Evolutionary conservation across 2,888 invertebrate species (phyloP), one percentile per base, ranked within the genome.

Genomic region (Lepidochitona cinerea): DNA sequence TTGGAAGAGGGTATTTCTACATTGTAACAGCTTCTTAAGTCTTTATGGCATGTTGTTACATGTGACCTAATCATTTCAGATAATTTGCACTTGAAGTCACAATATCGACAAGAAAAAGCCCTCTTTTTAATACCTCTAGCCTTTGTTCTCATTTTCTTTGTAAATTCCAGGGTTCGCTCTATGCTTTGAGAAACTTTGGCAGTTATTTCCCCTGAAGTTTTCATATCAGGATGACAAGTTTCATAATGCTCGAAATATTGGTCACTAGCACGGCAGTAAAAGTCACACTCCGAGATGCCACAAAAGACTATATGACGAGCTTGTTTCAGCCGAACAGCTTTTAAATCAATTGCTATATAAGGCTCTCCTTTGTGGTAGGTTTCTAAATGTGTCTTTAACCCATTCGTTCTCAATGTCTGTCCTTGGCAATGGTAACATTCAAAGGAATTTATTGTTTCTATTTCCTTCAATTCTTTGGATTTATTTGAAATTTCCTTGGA

Each of bases 341-440:
- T 35, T 14, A 66, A 37, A 37, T 66, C 66, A 14, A 66, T 37
- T n/a, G 66, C 66, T 23, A 66, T 9, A 18, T 36, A 66, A 3
- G n/a, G 4, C 23, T 36, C 4, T 2, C 66, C 66, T n/a, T 18
- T 18, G 37, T 66, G 66, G 12, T 66, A 35, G 18, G 14, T 18
- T 12, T 18, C 12, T 7, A 66, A 37, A 35, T 66, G 66, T 12
- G n/a, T 66, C 23, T 18, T 14, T 29, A 66, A 9, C n/a, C n/a
- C 37, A 9, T 33, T n/a, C 35, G 37, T 12, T 23, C 37, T 37
- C 1, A 66, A 26, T 18, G 66, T 35, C 37, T 66, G 66, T 18
- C 66, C 66, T 18, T 66, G 66, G 9, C 66, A 66, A 37, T 66
- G 1, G 29, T 5, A 66, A 26, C 66, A 66, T 37, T 66, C 66